Conservation (phyloP, 2,797 vertebrate species). For the Molossus alvarezi region DNA sequence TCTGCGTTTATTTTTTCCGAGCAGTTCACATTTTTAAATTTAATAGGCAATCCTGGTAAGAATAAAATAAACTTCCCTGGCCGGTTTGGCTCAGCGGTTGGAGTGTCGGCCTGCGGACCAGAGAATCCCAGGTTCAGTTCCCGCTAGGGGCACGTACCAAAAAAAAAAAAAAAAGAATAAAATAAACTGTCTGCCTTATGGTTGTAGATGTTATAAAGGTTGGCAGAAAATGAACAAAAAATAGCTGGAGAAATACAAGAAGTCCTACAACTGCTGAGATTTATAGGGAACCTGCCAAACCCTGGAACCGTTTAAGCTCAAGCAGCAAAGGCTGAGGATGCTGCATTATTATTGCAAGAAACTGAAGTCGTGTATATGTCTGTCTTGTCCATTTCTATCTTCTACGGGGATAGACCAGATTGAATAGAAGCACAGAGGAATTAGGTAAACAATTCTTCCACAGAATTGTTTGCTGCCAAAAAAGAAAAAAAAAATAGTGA, state of each 20-base stretch:
- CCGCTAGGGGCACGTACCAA: too few species aligned
- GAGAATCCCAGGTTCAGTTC: too few species aligned
- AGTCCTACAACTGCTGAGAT: not conserved
- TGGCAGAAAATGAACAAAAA: constrained; percentile 16
- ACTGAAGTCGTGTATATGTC: not conserved
- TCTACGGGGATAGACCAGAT: not conserved
- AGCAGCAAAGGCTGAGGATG: not conserved
- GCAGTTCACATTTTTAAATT: constrained; percentile 39
- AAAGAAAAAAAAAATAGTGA: not conserved
- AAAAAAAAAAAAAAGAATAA: not conserved
- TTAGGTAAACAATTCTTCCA: not conserved
- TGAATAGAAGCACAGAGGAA: not conserved
- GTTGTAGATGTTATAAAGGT: not conserved
- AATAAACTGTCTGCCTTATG: not conserved
- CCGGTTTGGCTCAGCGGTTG: too few species aligned
- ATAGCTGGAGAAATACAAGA: not conserved
- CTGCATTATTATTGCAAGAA: constrained; percentile 1
- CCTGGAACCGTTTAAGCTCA: not conserved
- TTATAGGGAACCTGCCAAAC: not conserved
- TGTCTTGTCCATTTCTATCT: not conserved
- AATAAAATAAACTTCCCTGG: not conserved
- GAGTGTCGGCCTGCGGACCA: too few species aligned
- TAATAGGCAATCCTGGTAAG: not conserved
- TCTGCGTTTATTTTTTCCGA: not conserved
- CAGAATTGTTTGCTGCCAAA: not conserved